Evolutionary conservation across 23 tunicate genomes (phyloP).

Genomic region (Pegea sp.): DNA sequence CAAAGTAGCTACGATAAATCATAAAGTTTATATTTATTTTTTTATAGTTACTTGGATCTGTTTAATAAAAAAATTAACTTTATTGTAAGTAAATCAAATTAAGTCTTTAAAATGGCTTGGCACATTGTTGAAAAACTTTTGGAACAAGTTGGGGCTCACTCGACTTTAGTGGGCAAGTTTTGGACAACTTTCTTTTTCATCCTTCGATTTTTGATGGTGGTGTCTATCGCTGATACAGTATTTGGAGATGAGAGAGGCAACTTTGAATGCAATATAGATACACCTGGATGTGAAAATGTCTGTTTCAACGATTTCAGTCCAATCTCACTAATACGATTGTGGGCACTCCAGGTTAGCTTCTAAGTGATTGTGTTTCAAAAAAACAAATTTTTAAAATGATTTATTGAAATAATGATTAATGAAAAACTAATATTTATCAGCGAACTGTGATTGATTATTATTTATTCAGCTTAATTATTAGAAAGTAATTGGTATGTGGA

Average conservation of each 20-base stretch:
- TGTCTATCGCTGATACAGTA: constrained; percentile 89
- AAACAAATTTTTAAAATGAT: no score
- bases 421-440: no score
- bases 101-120: constrained; percentile 99
- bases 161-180: constrained; percentile 93
- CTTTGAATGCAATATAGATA: constrained; percentile 77
- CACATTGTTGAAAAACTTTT: constrained; percentile 80
- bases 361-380: no score
- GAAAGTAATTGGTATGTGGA: no score
- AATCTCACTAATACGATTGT: constrained; percentile 53
- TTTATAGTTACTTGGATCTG: no score
- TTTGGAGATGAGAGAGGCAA: constrained; percentile 85
- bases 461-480: no score
- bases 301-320: constrained; percentile 96
- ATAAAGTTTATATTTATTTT: no score
- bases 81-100: no score
- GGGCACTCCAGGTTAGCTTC: constrained; percentile 88
- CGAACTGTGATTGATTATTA: no score
- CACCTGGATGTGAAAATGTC: constrained; percentile 79
- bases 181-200: constrained; percentile 95
- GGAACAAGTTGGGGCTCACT: constrained; percentile 82
- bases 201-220: constrained; percentile 69
- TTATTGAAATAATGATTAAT: no score
- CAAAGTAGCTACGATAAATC: no score
- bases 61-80: no score